phyloP scores from a whole-genome alignment of 2,888 invertebrate species.

The Panorpa germanica region DNA sequence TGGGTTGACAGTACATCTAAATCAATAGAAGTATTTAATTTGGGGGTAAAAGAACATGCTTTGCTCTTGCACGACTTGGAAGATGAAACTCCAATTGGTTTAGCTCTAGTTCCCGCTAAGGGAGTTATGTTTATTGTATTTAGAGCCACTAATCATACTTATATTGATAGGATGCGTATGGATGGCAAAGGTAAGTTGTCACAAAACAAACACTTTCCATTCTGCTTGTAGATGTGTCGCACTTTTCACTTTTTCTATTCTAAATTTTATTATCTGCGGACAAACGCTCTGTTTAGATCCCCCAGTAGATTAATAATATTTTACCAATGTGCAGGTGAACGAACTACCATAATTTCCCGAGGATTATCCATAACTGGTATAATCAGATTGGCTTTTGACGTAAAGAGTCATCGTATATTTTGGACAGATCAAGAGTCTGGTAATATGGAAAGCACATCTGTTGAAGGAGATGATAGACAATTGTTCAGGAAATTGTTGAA shows the following conservation, averaged over 20 bases:
- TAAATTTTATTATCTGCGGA: too few relatives aligned
- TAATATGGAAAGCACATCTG: conserved; percentile 40
- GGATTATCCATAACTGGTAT: too few relatives aligned
- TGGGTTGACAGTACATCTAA: conserved; percentile 43
- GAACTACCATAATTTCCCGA: too few relatives aligned
- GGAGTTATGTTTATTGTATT: conserved; percentile 46
- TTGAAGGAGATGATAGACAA: conserved; percentile 32
- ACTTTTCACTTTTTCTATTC: too few relatives aligned
- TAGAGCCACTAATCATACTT: conserved; percentile 23
- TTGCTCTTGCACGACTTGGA: conserved; percentile 35
- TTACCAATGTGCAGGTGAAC: too few relatives aligned
- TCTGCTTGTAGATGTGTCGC: too few relatives aligned
- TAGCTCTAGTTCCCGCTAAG: conserved; percentile 49
- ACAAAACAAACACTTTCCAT: too few relatives aligned
- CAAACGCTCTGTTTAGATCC: too few relatives aligned
- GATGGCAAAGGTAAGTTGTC: too few relatives aligned
- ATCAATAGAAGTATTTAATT: conserved; percentile 43
- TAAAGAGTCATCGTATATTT: conserved; percentile 35
- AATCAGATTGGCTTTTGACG: conserved; percentile 28
- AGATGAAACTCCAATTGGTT: conserved; percentile 40
- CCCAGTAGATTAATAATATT: too few relatives aligned
- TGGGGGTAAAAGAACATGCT: conserved; percentile 35
- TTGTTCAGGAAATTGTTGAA: conserved; percentile 26
- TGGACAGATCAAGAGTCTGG: conserved; percentile 48
- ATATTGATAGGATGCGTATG: conserved; percentile 48